phyloP scores from a whole-genome alignment of 2,888 invertebrate genomes.

The Neria commutata region DNA sequence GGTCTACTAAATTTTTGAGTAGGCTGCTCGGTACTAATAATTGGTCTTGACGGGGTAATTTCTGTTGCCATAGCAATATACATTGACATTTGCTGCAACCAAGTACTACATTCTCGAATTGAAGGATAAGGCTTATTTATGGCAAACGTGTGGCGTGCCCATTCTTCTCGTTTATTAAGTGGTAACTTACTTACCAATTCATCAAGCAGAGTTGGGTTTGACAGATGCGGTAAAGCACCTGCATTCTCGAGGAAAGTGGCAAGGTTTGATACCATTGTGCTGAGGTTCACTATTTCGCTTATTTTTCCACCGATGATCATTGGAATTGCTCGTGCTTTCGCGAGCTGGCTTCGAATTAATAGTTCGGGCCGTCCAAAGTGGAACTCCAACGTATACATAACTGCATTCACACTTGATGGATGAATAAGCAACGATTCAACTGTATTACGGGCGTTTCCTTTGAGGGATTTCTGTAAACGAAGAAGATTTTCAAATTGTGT shows the following conservation, averaged over 20 bases:
- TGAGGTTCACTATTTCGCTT: slow-evolving; percentile 25
- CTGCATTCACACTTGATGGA: slow-evolving; percentile 26
- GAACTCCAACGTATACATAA: slow-evolving; percentile 30
- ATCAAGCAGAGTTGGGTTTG: slow-evolving; percentile 9
- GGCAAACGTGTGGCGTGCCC: neutral
- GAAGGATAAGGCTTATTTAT: neutral
- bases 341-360: slow-evolving; percentile 29
- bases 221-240: slow-evolving; percentile 18
- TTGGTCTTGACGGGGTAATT: neutral
- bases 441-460: slow-evolving; percentile 24
- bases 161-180: slow-evolving; percentile 8
- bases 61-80: neutral
- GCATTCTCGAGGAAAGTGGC: slow-evolving; percentile 21
- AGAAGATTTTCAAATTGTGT: slow-evolving; percentile 28
- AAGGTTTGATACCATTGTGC: slow-evolving; percentile 27
- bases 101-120: neutral
- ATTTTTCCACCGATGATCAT: slow-evolving; percentile 22
- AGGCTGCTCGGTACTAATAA: neutral
- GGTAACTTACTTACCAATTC: slow-evolving; percentile 9
- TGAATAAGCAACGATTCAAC: slow-evolving; percentile 31
- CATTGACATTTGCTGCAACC: neutral
- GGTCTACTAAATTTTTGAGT: neutral
- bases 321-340: slow-evolving; percentile 27
- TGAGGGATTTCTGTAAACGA: slow-evolving; percentile 27
- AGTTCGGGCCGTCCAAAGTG: slow-evolving; percentile 33